A percentile compares a stretch with the other conserved stretches of the same genome.
Evolutionary conservation across 2,888 invertebrate species (phyloP).

Genomic region (Pegoplata infirma): DNA sequence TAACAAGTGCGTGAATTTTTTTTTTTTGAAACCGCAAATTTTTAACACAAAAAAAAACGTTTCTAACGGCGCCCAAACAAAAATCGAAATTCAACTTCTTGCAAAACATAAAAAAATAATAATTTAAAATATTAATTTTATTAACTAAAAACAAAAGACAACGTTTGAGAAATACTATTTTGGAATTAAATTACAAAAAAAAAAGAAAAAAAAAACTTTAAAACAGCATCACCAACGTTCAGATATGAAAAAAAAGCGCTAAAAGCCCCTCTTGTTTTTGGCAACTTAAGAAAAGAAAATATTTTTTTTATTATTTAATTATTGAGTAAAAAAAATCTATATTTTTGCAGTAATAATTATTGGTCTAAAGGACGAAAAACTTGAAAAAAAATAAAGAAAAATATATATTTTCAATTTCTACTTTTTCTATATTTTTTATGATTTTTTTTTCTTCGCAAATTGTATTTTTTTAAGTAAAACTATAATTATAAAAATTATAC

Average conservation of each 20-base stretch:
- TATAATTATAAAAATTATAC: slow-evolving; percentile 41
- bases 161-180: slow-evolving; percentile 63
- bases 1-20: slow-evolving; percentile 53
- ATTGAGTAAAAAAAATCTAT: slow-evolving; percentile 53
- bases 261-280: slow-evolving; percentile 64
- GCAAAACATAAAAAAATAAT: slow-evolving; percentile 69
- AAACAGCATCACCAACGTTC: slow-evolving; percentile 51
- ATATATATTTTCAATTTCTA: slow-evolving; percentile 55
- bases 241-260: slow-evolving; percentile 59
- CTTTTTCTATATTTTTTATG: slow-evolving; percentile 56
- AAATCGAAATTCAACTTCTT: slow-evolving; percentile 80
- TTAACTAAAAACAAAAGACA: slow-evolving; percentile 62
- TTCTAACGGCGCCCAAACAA: slow-evolving; percentile 79
- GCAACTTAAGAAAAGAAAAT: slow-evolving; percentile 56
- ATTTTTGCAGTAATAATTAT: slow-evolving; percentile 57
- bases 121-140: slow-evolving; percentile 66
- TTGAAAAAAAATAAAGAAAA: slow-evolving; percentile 41
- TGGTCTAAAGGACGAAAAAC: slow-evolving; percentile 46
- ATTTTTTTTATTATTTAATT: slow-evolving; percentile 59
- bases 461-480: slow-evolving; percentile 52
- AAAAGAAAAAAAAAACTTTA: slow-evolving; percentile 28
- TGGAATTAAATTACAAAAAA: slow-evolving; percentile 42
- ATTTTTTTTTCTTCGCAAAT: slow-evolving; percentile 53
- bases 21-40: slow-evolving; percentile 42
- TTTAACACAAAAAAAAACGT: slow-evolving; percentile 66